Conservation (phyloP, 2,888 invertebrate genomes). For the Slavum lentiscoides region DNA sequence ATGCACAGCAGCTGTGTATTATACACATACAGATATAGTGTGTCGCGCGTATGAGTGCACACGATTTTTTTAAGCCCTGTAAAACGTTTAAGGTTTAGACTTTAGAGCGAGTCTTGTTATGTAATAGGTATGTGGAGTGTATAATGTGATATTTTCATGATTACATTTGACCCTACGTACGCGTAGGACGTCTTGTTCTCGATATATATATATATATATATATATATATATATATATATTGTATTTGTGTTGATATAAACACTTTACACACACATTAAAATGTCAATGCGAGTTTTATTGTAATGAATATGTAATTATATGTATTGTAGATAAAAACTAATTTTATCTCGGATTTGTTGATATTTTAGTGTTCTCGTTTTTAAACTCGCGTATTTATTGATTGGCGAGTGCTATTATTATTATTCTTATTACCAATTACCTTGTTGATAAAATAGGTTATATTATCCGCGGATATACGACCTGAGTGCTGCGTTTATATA, state of each 20-base stretch:
- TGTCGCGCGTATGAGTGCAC: too few species aligned
- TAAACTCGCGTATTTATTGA: neutral
- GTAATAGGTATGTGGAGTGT: neutral
- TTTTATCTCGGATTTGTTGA: neutral
- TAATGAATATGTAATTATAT: neutral
- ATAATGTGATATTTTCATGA: conserved; percentile 17
- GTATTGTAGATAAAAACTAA: neutral
- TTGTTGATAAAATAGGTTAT: conserved; percentile 19
- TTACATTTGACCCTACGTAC: conserved; percentile 10
- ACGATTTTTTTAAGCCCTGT: too few species aligned
- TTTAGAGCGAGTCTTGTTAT: neutral
- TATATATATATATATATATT: too few species aligned
- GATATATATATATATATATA: too few species aligned
- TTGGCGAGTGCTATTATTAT: too few species aligned
- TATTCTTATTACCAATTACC: neutral
- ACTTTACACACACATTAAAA: neutral
- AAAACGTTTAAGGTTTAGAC: neutral
- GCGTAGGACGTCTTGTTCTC: neutral
- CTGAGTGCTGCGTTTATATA: neutral
- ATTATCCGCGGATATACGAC: neutral
- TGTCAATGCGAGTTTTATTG: conserved; percentile 20
- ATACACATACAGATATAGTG: too few species aligned
- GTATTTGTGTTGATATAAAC: conserved; percentile 4
- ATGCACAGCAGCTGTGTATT: too few species aligned
- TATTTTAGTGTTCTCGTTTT: neutral